These are phyloP conservation scores for Periparus ater DNA, from an alignment of 2,797 vertebrate species.

Conservation along the genomic window DNA sequence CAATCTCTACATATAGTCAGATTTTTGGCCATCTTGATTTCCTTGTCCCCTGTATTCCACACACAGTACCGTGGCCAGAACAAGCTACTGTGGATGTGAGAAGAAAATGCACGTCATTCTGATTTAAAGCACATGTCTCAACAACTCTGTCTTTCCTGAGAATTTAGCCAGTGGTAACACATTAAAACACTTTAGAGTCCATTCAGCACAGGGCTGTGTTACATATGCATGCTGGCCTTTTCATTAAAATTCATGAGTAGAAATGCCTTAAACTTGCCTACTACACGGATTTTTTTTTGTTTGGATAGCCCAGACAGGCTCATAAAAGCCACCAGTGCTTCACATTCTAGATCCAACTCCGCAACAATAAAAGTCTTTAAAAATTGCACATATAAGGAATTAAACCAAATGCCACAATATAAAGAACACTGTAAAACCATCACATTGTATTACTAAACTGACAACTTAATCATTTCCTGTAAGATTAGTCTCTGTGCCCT, in stretches of 20 bases:
- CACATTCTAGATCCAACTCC: background rate
- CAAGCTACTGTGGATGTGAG: background rate
- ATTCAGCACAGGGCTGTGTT: background rate
- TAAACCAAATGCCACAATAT: background rate
- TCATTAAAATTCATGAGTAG: conserved; percentile 13
- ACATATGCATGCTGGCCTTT: background rate
- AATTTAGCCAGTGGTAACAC: background rate
- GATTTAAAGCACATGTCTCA: conserved; percentile 37
- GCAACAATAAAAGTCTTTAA: conserved; percentile 35
- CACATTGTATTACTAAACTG: conserved; percentile 21
- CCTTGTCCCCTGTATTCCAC: background rate
- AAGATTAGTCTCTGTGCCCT: conserved; percentile 8
- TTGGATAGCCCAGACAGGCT: conserved; percentile 18
- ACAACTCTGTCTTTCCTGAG: background rate
- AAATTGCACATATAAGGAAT: background rate
- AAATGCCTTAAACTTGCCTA: conserved; percentile 2
- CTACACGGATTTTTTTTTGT: conserved; percentile 44
- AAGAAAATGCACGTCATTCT: background rate
- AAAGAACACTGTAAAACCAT: conserved; percentile 2
- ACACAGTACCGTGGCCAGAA: background rate
- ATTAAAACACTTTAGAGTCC: background rate
- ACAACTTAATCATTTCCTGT: conserved; percentile 25
- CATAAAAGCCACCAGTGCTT: background rate
- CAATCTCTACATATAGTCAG: background rate
- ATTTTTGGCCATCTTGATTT: background rate